Percentiles rank a stretch among this genome's conserved stretches.
phyloP scores from a whole-genome alignment of 2,888 invertebrate species.

The Halocaridina rubra region DNA sequence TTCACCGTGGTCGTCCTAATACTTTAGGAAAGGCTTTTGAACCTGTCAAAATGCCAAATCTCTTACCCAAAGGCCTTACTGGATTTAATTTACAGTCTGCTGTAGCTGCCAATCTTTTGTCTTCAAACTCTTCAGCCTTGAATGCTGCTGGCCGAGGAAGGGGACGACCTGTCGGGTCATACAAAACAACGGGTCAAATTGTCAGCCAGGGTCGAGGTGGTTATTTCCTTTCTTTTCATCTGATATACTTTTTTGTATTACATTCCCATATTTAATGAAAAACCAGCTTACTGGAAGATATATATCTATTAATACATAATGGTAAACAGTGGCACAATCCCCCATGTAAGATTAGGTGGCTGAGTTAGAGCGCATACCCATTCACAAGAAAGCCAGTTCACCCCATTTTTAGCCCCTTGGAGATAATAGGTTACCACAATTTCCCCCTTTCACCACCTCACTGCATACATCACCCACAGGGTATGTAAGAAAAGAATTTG shows the following conservation, averaged over 20 bases:
- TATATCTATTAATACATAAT: too few relatives aligned
- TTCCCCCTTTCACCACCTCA: not conserved
- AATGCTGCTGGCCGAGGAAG: slow-evolving; percentile 68
- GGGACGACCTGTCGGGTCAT: slow-evolving; percentile 69
- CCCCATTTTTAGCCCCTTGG: not conserved
- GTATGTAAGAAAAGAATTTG: too few relatives aligned
- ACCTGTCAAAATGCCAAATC: slow-evolving; percentile 58
- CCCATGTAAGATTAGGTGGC: too few relatives aligned
- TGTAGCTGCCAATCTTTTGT: slow-evolving; percentile 64
- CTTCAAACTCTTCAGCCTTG: slow-evolving; percentile 66
- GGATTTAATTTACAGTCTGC: slow-evolving; percentile 55
- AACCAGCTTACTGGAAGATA: too few relatives aligned
- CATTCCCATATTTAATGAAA: not conserved
- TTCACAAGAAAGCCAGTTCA: too few relatives aligned
- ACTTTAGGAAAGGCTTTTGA: slow-evolving; percentile 63
- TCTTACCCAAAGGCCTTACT: slow-evolving; percentile 56
- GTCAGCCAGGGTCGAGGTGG: slow-evolving; percentile 25
- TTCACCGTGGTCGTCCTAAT: slow-evolving; percentile 62
- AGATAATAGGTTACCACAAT: too few relatives aligned
- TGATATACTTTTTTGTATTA: not conserved
- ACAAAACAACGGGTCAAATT: slow-evolving; percentile 52
- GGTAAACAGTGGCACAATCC: too few relatives aligned
- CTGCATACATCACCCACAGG: not conserved
- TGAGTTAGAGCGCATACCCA: too few relatives aligned
- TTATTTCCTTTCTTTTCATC: not conserved